Evolutionary conservation across 2,888 invertebrate species (phyloP).

Genomic region (Incurvaria masculella): DNA sequence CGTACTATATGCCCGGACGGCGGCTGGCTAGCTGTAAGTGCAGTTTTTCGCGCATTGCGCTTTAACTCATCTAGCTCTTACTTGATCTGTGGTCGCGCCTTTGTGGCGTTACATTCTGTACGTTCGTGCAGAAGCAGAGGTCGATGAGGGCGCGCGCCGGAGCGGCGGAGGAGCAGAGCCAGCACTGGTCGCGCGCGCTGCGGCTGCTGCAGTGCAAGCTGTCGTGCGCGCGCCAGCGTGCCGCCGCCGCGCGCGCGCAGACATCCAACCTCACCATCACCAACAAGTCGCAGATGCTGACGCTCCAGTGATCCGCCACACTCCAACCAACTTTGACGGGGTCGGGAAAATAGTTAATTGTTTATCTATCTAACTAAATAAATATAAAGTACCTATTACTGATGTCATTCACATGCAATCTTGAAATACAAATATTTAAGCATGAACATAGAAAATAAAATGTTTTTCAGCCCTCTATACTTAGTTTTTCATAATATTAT

Average conservation of each 20-base stretch:
- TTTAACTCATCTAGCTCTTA: background rate
- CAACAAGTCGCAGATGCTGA: constrained; percentile 61
- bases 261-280: constrained; percentile 53
- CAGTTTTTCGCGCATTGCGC: background rate
- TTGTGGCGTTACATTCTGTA: background rate
- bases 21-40: background rate
- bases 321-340: no score
- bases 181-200: constrained; percentile 39
- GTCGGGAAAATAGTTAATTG: no score
- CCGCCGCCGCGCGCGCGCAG: constrained; percentile 50
- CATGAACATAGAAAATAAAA: no score
- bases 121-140: constrained; percentile 45
- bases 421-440: no score
- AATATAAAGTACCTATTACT: no score
- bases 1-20: background rate
- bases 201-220: constrained; percentile 56
- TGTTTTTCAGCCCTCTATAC: no score
- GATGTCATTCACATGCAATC: no score
- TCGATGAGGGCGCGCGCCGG: constrained; percentile 46
- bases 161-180: constrained; percentile 45
- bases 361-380: no score
- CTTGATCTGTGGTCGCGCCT: no score
- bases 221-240: constrained; percentile 47
- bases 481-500: no score
- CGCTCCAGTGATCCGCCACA: constrained; percentile 32